phyloP scores from a whole-genome alignment of 1,140 invertebrate genomes.

The Psix sp. region DNA sequence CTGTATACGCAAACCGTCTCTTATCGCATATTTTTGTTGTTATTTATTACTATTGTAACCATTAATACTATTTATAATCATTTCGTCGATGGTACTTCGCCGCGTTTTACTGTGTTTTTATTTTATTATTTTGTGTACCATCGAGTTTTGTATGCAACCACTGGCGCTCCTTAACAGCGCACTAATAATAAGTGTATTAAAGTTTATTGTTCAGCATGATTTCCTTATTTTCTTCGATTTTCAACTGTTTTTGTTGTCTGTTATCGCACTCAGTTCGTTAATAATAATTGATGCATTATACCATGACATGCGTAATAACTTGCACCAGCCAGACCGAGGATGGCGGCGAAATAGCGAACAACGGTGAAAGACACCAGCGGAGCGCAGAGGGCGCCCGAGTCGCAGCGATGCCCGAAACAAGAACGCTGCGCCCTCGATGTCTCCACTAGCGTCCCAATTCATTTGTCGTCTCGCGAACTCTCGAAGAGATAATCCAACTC shows the following conservation, averaged over 20 bases:
- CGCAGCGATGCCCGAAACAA: not conserved
- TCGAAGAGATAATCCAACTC: conserved; percentile 57
- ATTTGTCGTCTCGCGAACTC: conserved; percentile 52
- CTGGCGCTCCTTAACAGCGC: too few relatives aligned
- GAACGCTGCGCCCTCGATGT: conserved; percentile 7
- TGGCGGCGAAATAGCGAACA: conserved; percentile 56
- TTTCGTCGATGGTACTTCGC: too few relatives aligned
- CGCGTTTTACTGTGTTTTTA: too few relatives aligned
- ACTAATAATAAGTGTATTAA: too few relatives aligned
- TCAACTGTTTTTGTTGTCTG: conserved; percentile 38
- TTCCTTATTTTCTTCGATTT: conserved; percentile 47
- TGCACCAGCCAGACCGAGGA: conserved; percentile 55
- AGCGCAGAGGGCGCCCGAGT: conserved; percentile 15
- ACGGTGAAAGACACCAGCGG: conserved; percentile 30
- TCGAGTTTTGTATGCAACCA: too few relatives aligned
- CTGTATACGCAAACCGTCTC: conserved; percentile 37
- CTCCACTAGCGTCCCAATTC: conserved; percentile 39
- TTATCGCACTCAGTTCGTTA: too few relatives aligned
- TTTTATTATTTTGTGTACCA: too few relatives aligned
- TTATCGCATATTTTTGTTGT: conserved; percentile 23
- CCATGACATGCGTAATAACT: conserved; percentile 52
- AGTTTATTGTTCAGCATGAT: too few relatives aligned
- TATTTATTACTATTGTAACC: too few relatives aligned
- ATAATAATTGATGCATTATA: conserved; percentile 50
- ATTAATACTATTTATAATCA: too few relatives aligned